These are phyloP conservation scores for Micrasema longulum DNA, from an alignment of 1,140 invertebrate species.

Conservation along the genomic window DNA sequence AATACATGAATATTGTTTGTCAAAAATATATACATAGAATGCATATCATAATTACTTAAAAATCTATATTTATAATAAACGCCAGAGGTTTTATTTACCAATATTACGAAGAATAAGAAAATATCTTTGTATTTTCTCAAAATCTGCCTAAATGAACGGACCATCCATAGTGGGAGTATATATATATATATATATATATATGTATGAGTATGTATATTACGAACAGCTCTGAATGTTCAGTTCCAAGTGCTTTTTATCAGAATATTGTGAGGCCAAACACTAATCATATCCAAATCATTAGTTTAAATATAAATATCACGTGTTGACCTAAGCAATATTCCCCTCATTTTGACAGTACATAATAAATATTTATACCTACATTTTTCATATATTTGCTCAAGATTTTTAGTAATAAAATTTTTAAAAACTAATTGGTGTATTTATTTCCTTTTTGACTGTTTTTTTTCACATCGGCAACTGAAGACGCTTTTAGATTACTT, in stretches of 20 bases:
- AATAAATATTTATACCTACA: slow-evolving; percentile 12
- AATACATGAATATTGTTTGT: slow-evolving; percentile 7
- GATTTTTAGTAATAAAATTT: slow-evolving; percentile 33
- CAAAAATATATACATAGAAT: slow-evolving; percentile 34
- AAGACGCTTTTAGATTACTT: too few species aligned
- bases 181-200: too few species aligned
- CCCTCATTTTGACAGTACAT: slow-evolving; percentile 10
- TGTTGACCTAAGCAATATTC: neutral
- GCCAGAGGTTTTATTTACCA: slow-evolving; percentile 7
- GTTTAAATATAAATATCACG: neutral
- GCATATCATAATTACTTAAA: slow-evolving; percentile 50
- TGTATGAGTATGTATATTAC: too few species aligned
- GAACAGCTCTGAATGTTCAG: too few species aligned
- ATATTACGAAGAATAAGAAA: too few species aligned
- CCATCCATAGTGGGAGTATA: too few species aligned
- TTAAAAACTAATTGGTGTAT: slow-evolving; percentile 16
- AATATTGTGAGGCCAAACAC: neutral
- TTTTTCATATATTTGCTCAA: slow-evolving; percentile 35
- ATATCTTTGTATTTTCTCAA: too few species aligned
- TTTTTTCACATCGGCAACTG: too few species aligned
- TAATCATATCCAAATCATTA: slow-evolving; percentile 19
- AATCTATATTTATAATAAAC: slow-evolving; percentile 12
- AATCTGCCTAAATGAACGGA: too few species aligned
- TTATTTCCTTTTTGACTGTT: slow-evolving; percentile 7
- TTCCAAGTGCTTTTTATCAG: slow-evolving; percentile 1